Base-by-base conservation (phyloP, 2,888 invertebrate species). In the Caenorhabditis parvicauda region DNA sequence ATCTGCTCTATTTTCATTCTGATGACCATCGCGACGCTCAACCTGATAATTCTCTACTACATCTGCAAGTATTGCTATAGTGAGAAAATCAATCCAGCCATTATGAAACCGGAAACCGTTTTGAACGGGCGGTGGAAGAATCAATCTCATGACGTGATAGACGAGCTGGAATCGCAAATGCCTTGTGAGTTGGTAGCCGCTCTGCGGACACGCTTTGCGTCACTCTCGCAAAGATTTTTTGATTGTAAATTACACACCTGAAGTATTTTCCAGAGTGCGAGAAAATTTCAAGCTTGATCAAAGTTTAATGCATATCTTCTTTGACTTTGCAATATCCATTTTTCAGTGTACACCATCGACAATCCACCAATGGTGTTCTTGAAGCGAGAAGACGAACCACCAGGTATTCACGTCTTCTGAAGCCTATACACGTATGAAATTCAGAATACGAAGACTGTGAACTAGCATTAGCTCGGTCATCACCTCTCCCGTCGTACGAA, bases 401-500 rank as follows among this genome's bases (percentile, higher is more conserved):
- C 62, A 35, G 62, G 35, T 32, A 32, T 9, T 32, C 35, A n/a
- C 35, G 35, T 32, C 9, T 41, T 9, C 17, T 17, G 41, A 41
- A 17, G n/a, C n/a, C n/a, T n/a, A n/a, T n/a, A n/a, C n/a, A n/a
- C n/a, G n/a, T n/a, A n/a, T n/a, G n/a, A n/a, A n/a, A n/a, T n/a
- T n/a, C n/a, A n/a, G n/a, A n/a, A n/a, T n/a, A n/a, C 21, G 45
- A 64, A 21, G 59, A 64, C 37, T 47, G 32, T 19, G 56, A 64
- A 19, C 37, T 54, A 28, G 59, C 54, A 53, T 56, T 56, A 3
- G 55, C 59, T 7, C 48, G 64, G n/a, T 59, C 64, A 17, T 64
- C 64, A 14, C 64, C 64, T 19, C 48, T 64, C 17, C 64, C 64
- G 0, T 60, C 64, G n/a, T 64, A 64, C 25, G 64, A 64, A 19